Evolutionary conservation across 92 coral and sea anemone genomes (phyloP).

Genomic region (Blastomussa wellsi): DNA sequence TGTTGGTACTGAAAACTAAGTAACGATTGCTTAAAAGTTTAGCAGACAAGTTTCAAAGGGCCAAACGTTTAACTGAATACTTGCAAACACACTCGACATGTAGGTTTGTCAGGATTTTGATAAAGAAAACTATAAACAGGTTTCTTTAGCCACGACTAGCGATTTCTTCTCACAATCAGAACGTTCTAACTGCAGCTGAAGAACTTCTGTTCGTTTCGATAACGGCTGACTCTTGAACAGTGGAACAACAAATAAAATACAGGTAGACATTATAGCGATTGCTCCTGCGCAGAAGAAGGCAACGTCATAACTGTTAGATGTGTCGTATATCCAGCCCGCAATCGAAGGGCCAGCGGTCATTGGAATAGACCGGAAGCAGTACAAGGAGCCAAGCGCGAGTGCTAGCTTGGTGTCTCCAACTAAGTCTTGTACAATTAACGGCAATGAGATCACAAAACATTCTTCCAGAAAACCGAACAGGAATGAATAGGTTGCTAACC

Average conservation of each 20-base stretch:
- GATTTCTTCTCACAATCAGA: not conserved
- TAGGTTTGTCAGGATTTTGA: too few species aligned
- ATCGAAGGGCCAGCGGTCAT: slow-evolving; percentile 40
- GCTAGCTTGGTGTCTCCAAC: slow-evolving; percentile 28
- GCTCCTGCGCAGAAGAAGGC: slow-evolving; percentile 39
- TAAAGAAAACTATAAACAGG: not conserved
- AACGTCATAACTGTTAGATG: slow-evolving; percentile 32
- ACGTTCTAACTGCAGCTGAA: not conserved
- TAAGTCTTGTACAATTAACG: slow-evolving; percentile 25
- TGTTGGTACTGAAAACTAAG: too few species aligned
- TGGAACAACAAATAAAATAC: slow-evolving; percentile 28
- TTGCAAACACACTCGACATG: too few species aligned
- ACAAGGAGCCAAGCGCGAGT: slow-evolving; percentile 33
- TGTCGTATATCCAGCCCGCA: slow-evolving; percentile 65
- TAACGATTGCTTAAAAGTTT: too few species aligned
- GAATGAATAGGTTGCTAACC: slow-evolving; percentile 30
- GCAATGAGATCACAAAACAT: slow-evolving; percentile 25
- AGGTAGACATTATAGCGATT: slow-evolving; percentile 12
- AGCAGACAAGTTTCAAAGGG: too few species aligned
- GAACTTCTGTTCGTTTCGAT: not conserved
- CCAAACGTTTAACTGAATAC: too few species aligned
- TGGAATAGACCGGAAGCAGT: slow-evolving; percentile 25
- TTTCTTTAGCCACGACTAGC: slow-evolving; percentile 7
- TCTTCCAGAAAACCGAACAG: slow-evolving; percentile 56
- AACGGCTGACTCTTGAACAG: not conserved